These are phyloP conservation scores for Lamellibrachia luymesi DNA, from an alignment of 1,140 invertebrate species.

Conservation along the genomic window DNA sequence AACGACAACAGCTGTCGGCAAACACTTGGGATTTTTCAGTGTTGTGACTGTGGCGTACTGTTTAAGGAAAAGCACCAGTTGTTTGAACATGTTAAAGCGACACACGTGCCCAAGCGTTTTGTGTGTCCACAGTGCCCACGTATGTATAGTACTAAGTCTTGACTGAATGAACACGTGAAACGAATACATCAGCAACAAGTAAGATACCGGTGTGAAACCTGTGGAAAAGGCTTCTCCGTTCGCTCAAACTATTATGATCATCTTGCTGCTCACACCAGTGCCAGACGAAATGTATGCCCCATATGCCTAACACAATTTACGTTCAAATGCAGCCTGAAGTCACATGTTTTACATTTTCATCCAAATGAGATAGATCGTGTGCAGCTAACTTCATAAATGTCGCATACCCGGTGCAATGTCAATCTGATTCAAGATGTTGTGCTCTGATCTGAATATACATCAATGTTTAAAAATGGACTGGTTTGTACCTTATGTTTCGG, in stretches of 20 bases:
- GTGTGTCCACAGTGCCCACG: neutral
- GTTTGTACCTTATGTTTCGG: no score
- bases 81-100: neutral
- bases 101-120: neutral
- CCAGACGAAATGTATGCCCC: neutral
- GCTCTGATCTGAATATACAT: no score
- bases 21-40: no score
- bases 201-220: neutral
- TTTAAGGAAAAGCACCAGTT: no score
- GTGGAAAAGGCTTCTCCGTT: neutral
- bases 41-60: no score
- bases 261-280: neutral
- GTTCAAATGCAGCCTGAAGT: neutral
- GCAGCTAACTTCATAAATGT: neutral
- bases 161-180: neutral
- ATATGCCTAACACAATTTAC: neutral
- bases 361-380: neutral
- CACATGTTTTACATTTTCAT: neutral
- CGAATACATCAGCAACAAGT: neutral
- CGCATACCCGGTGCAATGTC: no score
- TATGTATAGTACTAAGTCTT: neutral
- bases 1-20: no score
- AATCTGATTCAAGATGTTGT: no score
- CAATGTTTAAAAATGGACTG: no score
- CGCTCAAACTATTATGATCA: neutral